Evolutionary conservation across 2,113 vertebrate genomes (phyloP).

Genomic region (Atrichornis clamosus): DNA sequence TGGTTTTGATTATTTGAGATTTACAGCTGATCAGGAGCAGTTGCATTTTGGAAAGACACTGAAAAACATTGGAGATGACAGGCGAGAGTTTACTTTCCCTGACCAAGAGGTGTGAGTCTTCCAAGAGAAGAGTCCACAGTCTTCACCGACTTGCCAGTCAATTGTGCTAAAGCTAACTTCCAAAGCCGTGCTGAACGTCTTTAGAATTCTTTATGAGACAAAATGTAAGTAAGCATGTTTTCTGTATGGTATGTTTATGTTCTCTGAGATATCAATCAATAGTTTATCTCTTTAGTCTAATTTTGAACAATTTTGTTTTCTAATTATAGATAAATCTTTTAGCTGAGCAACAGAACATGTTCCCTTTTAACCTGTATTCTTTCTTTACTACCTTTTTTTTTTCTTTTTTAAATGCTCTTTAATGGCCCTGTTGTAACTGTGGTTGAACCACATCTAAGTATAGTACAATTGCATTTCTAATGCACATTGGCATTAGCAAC

Average conservation of each 20-base stretch:
- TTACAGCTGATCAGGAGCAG: neutral
- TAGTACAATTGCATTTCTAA: conserved; percentile 32
- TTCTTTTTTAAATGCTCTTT: conserved; percentile 8
- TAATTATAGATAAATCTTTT: conserved; percentile 50
- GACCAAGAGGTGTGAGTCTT: neutral
- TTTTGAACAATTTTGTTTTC: conserved; percentile 29
- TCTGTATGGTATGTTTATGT: neutral
- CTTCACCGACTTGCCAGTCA: neutral
- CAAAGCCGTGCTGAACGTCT: neutral
- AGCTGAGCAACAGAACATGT: conserved; percentile 13
- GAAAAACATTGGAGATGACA: neutral
- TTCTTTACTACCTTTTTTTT: neutral
- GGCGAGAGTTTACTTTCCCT: neutral
- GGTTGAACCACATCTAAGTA: conserved; percentile 53
- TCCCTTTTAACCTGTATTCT: conserved; percentile 61
- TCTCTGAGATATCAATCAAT: conserved; percentile 10
- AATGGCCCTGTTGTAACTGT: conserved; percentile 49
- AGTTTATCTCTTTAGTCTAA: conserved; percentile 33
- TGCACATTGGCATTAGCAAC: conserved; percentile 4
- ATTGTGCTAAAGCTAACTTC: neutral
- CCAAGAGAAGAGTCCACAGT: neutral
- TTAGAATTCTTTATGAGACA: neutral
- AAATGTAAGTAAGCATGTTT: neutral
- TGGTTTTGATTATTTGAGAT: neutral
- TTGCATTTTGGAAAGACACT: neutral